phyloP scores from a whole-genome alignment of 2,888 invertebrate genomes.

The Amphimallon solstitiale region DNA sequence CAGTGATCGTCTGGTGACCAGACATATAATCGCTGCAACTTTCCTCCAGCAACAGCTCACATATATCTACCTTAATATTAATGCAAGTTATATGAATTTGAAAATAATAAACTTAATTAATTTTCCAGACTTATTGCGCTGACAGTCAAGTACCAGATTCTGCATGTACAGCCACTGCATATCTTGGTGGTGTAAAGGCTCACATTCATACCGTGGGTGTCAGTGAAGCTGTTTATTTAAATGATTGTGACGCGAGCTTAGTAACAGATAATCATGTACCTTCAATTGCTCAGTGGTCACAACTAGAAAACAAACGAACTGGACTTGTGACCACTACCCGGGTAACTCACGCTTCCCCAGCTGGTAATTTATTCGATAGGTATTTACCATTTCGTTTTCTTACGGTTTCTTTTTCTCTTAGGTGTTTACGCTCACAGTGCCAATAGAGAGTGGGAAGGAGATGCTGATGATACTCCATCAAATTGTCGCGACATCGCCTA shows the following conservation, averaged over 20 bases:
- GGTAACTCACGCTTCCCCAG: conserved; percentile 80
- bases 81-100: too few species aligned
- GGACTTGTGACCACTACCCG: conserved; percentile 79
- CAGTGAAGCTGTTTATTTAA: conserved; percentile 68
- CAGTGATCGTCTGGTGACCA: too few species aligned
- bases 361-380: conserved; percentile 62
- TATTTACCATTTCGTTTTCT: background rate
- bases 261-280: conserved; percentile 68
- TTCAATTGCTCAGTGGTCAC: conserved; percentile 78
- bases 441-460: conserved; percentile 78
- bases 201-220: conserved; percentile 79
- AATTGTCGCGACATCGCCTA: conserved; percentile 78
- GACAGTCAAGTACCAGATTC: conserved; percentile 80
- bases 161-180: conserved; percentile 81
- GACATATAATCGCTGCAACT: too few species aligned
- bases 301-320: conserved; percentile 69
- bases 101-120: too few species aligned
- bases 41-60: too few species aligned
- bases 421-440: conserved; percentile 74
- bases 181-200: conserved; percentile 78
- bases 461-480: conserved; percentile 63
- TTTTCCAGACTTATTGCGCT: conserved; percentile 74
- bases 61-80: too few species aligned
- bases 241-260: conserved; percentile 69
- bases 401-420: background rate